phyloP scores from a whole-genome alignment of 2,888 invertebrate species.

The Melipona beecheii region DNA sequence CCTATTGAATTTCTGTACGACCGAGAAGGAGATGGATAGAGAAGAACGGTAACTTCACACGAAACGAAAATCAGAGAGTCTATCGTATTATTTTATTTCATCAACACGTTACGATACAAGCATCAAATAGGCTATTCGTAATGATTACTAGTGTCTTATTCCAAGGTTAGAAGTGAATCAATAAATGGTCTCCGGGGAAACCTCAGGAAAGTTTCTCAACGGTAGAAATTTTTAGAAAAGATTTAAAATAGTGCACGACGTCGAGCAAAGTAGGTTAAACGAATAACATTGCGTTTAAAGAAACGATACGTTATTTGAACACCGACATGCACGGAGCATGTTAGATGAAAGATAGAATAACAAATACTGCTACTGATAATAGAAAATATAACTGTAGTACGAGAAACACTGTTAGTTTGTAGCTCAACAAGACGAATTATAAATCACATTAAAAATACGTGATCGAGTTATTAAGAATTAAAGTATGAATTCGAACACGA shows the following conservation, averaged over 20 bases:
- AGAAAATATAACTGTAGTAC: not conserved
- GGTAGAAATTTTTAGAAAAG: no score
- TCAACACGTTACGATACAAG: no score
- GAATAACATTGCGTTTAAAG: not conserved
- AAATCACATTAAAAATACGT: not conserved
- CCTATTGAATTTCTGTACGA: no score
- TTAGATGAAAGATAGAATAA: constrained; percentile 14
- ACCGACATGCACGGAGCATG: not conserved
- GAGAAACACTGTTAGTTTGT: no score
- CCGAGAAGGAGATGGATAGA: not conserved
- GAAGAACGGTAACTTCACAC: not conserved
- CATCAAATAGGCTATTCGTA: not conserved
- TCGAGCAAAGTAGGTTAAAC: no score
- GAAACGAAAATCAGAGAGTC: not conserved
- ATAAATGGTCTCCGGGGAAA: not conserved
- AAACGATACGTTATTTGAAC: not conserved
- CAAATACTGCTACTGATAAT: not conserved
- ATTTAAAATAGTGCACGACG: not conserved
- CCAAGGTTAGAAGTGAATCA: not conserved
- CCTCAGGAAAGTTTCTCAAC: no score
- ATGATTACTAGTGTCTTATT: not conserved
- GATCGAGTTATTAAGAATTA: not conserved
- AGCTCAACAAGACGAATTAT: not conserved
- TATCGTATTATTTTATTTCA: no score
- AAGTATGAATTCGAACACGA: not conserved